These are phyloP conservation scores for Myrmecobius fasciatus DNA, from an alignment of 2,113 vertebrate genomes.

Conservation along the genomic window DNA sequence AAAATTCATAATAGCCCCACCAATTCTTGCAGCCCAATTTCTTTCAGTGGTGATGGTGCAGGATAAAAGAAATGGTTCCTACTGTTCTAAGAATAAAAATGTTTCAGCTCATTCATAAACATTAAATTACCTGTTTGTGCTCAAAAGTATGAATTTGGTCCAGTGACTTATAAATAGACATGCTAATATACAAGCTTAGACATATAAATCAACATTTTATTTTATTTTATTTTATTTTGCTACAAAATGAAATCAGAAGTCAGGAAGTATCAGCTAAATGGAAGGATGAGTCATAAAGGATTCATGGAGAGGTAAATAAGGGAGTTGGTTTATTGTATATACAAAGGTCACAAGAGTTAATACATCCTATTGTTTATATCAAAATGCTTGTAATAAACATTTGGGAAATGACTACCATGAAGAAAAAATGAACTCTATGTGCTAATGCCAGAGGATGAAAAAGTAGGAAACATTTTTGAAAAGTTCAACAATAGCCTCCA, in stretches of 20 bases:
- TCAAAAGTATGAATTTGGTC: neutral
- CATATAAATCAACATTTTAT: neutral
- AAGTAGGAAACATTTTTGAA: neutral
- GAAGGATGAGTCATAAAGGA: neutral
- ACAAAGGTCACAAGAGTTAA: neutral
- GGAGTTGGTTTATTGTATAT: neutral
- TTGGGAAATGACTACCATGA: neutral
- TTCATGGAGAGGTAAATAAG: neutral
- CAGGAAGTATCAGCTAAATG: neutral
- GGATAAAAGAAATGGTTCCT: neutral
- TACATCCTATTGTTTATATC: neutral
- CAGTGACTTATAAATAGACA: neutral
- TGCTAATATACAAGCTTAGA: neutral
- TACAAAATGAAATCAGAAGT: neutral
- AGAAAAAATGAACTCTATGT: neutral
- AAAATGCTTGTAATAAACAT: neutral
- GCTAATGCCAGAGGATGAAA: neutral
- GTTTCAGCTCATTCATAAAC: neutral
- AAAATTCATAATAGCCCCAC: neutral
- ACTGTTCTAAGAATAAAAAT: neutral
- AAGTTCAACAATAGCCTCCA: neutral
- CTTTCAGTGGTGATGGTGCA: neutral
- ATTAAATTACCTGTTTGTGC: neutral
- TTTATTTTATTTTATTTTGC: neutral
- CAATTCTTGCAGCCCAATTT: neutral